Evolutionary conservation across 2,888 invertebrate species (phyloP), one percentile per base, ranked within the genome.

Genomic region (Barypeithes pellucidus): DNA sequence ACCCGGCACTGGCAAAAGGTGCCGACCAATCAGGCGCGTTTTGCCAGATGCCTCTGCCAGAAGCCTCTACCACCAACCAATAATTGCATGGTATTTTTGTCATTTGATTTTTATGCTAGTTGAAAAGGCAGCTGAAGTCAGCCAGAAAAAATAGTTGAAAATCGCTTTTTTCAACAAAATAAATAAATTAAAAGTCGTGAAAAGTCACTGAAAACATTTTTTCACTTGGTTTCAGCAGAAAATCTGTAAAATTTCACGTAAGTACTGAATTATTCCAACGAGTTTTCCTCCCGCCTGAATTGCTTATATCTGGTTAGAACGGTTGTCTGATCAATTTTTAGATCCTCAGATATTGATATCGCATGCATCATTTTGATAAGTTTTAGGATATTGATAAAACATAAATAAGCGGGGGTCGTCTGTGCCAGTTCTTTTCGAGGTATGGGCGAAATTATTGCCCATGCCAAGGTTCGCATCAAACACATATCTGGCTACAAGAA

Each of bases 31-130:
- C 67, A 74, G 72, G 67, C 24, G 43, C 60, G 70, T 63, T 62
- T 79, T 83, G 86, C 82, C 85, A 87, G 86, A 87, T 81, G 83
- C 84, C 85, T 83, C 87, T 86, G 87, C 84, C 86, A 86, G 86
- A 86, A 79, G 81, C 83, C 85, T 83, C 86, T 85, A 80, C 71
- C 62, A 54, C 57, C 72, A 68, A 76, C 81, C 80, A 80, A 81
- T 77, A 84, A 83, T 78, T 43, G 73, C 74, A 76, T 77, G 76
- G 68, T 73, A 76, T 78, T 79, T 81, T 81, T 79, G 81, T 80
- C 81, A 84, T 81, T 83, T 82, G 78, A 68, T 75, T 79, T 82
- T 79, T 82, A 80, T 82, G 82, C 81, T 79, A 77, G 70, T 81
- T 79, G 80, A 78, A 79, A 79, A 81, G 80, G 79, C 79, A 79